Evolutionary conservation across 2,888 invertebrate species (phyloP), one percentile per base, ranked within the genome.

Genomic region (Lypha dubia): DNA sequence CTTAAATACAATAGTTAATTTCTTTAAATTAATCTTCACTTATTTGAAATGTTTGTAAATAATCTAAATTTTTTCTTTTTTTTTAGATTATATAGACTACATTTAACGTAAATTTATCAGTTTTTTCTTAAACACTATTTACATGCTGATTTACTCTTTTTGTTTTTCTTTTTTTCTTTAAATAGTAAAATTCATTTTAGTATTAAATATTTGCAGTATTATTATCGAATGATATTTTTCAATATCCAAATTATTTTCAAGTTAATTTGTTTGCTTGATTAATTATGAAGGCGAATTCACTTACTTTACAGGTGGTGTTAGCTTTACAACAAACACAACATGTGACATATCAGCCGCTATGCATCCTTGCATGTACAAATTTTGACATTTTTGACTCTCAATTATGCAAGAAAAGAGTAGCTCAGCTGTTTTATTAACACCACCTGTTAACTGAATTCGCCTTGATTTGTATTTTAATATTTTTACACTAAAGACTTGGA

Each of bases 51-150:
- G 13, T 53, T 9, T 46, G 49, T 80, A 63, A 81, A 83, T 71
- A 83, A 79, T 65, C 51, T 53, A 63, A 51, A 70, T 35, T 83
- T 28, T 28, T 88, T 87, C 87, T 85, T 88, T 88, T 88, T 83
- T 88, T 88, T 88, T 87, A 58, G 65, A 53, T 71, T 41, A 28
- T 17, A n/a, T 56, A 60, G 15, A 62, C 51, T 84, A 70, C 28
- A 73, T 83, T 49, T 58, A 74, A 71, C 62, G 63, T 84, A 82
- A 79, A 73, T 82, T 75, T 74, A 84, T 84, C 79, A 82, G 86
- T 86, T 86, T 84, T 73, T 65, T 63, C 84, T 86, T 82, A 86
- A 71, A 58, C 49, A 32, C 73, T 80, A 84, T 80, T 74, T 86
- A 80, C 85, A 77, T 80, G 79, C 77, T 49, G 67, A 73, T 76